These are phyloP conservation scores for Meandrina meandrites DNA, from an alignment of 92 coral and sea anemone species.

Conservation along the genomic window DNA sequence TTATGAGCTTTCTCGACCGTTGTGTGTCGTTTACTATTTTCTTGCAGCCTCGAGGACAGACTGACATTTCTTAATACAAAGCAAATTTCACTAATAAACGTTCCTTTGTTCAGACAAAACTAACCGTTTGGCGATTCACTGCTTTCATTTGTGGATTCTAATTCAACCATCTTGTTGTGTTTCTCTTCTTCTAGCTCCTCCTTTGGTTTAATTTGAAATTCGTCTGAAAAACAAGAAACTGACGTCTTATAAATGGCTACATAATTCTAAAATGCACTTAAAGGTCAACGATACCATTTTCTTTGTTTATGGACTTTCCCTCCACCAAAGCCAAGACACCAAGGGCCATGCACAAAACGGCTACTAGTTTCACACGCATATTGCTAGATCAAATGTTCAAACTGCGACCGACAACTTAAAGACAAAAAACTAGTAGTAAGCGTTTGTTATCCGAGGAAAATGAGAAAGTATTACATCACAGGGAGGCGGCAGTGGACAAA, in stretches of 20 bases:
- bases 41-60: no score
- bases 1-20: no score
- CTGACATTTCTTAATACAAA: no score
- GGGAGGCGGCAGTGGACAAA: slow-evolving; percentile 17
- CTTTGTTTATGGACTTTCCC: slow-evolving; percentile 28
- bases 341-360: slow-evolving; percentile 5
- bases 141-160: not conserved
- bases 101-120: not conserved
- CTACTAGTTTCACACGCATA: slow-evolving; percentile 24
- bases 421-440: not conserved
- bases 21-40: not conserved
- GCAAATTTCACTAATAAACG: not conserved
- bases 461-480: slow-evolving; percentile 47
- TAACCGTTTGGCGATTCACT: slow-evolving; percentile 4
- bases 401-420: slow-evolving; percentile 1
- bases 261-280: not conserved
- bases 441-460: slow-evolving; percentile 6
- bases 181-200: slow-evolving; percentile 1
- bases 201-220: not conserved
- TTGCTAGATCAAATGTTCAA: not conserved
- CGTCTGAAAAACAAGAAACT: not conserved
- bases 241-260: not conserved
- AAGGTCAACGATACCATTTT: slow-evolving; percentile 18
- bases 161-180: slow-evolving; percentile 3
- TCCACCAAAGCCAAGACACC: slow-evolving; percentile 3